phyloP scores from a whole-genome alignment of 2,888 invertebrate species.

The Horisme vitalbata region DNA sequence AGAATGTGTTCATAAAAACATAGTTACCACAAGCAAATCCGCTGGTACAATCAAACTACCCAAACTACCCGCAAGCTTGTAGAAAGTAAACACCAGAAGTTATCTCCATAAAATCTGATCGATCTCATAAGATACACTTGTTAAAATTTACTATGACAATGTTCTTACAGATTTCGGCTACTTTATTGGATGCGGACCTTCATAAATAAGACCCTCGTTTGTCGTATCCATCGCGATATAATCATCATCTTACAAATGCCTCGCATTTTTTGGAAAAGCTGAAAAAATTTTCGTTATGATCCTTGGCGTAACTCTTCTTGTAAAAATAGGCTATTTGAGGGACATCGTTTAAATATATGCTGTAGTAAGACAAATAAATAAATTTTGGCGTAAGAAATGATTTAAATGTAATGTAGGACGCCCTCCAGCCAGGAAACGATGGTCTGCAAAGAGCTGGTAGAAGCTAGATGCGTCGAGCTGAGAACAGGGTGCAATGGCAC shows the following conservation, averaged over 20 bases:
- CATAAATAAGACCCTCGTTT: conserved; percentile 54
- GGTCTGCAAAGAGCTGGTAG: too few species aligned
- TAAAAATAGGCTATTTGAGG: conserved; percentile 5
- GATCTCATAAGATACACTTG: conserved; percentile 37
- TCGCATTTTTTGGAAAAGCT: conserved; percentile 26
- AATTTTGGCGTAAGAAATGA: too few species aligned
- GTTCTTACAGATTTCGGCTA: conserved; percentile 46
- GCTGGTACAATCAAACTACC: too few species aligned
- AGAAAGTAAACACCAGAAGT: conserved; percentile 18
- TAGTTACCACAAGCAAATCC: too few species aligned
- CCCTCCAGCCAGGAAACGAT: too few species aligned
- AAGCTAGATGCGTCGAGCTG: too few species aligned
- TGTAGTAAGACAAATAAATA: too few species aligned
- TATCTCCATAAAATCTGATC: conserved; percentile 29
- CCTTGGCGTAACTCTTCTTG: conserved; percentile 14
- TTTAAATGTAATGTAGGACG: too few species aligned
- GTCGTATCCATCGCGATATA: conserved; percentile 38
- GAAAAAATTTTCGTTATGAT: conserved; percentile 16
- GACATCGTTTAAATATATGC: too few species aligned
- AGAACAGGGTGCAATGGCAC: too few species aligned
- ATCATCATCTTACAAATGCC: conserved; percentile 41
- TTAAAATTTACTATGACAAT: conserved; percentile 45
- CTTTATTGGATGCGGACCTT: conserved; percentile 45
- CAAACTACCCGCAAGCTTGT: not conserved
- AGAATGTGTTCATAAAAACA: too few species aligned